These are phyloP conservation scores for Larimichthys polyactis DNA, from an alignment of 2,113 vertebrate species.

Conservation along the genomic window DNA sequence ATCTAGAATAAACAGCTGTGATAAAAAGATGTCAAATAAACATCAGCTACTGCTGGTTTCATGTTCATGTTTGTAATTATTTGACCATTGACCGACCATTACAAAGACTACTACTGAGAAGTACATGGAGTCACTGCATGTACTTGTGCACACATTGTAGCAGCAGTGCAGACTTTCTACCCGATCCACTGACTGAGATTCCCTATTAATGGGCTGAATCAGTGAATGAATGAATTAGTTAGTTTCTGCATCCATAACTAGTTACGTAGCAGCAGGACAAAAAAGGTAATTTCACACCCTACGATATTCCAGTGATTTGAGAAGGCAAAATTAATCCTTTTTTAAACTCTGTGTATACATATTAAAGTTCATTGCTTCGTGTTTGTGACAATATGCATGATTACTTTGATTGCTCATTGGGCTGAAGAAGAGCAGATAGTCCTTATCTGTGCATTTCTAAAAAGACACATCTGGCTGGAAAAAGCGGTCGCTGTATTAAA, in stretches of 20 bases:
- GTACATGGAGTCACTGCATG: not conserved
- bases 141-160: not conserved
- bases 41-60: not conserved
- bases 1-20: not conserved
- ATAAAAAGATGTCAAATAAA: too few species aligned
- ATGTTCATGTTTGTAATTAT: not conserved
- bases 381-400: slow-evolving; percentile 16
- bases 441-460: slow-evolving; percentile 10
- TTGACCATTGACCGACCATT: not conserved
- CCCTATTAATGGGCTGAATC: not conserved
- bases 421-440: slow-evolving; percentile 26
- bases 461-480: slow-evolving; percentile 50
- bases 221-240: slow-evolving; percentile 9
- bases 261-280: not conserved
- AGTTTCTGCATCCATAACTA: slow-evolving; percentile 16
- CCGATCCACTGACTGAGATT: not conserved
- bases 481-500: slow-evolving; percentile 43
- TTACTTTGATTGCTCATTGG: slow-evolving; percentile 27
- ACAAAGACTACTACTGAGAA: not conserved
- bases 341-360: not conserved
- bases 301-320: slow-evolving; percentile 7
- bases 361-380: slow-evolving; percentile 28
- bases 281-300: slow-evolving; percentile 24
- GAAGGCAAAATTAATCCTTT: not conserved
- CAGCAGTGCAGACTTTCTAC: not conserved